These are phyloP conservation scores for Slavum lentiscoides DNA, from an alignment of 2,888 invertebrate species.

Conservation along the genomic window DNA sequence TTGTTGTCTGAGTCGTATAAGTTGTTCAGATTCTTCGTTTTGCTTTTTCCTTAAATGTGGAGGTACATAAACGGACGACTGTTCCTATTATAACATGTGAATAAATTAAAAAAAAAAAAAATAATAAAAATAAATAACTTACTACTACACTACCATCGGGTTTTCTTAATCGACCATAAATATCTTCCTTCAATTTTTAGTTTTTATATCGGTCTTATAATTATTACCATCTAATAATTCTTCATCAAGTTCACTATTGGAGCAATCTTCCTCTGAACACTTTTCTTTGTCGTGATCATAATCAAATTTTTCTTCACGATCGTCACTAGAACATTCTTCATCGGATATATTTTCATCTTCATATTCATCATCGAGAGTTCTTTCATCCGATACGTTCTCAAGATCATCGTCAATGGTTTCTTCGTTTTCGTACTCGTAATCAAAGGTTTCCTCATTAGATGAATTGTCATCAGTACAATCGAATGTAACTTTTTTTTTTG, in stretches of 20 bases:
- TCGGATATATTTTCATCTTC: slow-evolving; percentile 54
- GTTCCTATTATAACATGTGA: slow-evolving; percentile 28
- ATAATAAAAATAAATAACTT: slow-evolving; percentile 55
- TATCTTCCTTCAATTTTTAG: slow-evolving; percentile 78
- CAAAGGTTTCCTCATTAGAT: slow-evolving; percentile 55
- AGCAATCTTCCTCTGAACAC: slow-evolving; percentile 57
- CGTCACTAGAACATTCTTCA: slow-evolving; percentile 52
- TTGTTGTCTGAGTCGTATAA: slow-evolving; percentile 73
- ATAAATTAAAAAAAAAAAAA: slow-evolving; percentile 22
- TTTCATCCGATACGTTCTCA: slow-evolving; percentile 46
- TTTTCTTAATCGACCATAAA: slow-evolving; percentile 85
- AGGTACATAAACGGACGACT: slow-evolving; percentile 68
- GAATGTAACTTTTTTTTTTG: slow-evolving; percentile 45
- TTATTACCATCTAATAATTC: slow-evolving; percentile 48
- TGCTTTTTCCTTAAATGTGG: slow-evolving; percentile 72
- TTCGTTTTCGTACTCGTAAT: slow-evolving; percentile 57
- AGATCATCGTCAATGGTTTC: slow-evolving; percentile 51
- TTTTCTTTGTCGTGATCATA: slow-evolving; percentile 56
- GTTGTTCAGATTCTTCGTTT: slow-evolving; percentile 64
- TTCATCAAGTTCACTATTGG: slow-evolving; percentile 53
- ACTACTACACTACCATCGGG: slow-evolving; percentile 78
- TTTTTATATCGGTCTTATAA: slow-evolving; percentile 53
- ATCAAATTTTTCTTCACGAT: slow-evolving; percentile 55
- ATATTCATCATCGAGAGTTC: slow-evolving; percentile 57
- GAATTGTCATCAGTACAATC: slow-evolving; percentile 39